A percentile compares a stretch with the other conserved stretches of the same genome.
Evolutionary conservation across 2,797 vertebrate genomes (phyloP).

Genomic region (Sebastes kiyomatsui): DNA sequence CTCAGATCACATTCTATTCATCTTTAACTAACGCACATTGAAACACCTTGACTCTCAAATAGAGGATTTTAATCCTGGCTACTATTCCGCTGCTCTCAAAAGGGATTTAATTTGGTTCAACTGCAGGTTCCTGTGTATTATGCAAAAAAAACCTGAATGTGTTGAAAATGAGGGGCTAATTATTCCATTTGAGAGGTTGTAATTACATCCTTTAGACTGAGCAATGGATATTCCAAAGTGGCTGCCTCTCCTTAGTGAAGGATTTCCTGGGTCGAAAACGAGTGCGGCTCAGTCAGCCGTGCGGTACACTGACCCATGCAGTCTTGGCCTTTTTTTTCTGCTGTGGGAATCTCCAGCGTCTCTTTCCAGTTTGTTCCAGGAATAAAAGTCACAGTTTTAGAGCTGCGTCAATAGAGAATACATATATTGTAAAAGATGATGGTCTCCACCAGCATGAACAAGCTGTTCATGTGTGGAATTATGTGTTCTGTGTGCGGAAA

Average conservation of each 20-base stretch:
- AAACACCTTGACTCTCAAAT: constrained; percentile 53
- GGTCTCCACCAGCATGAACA: background rate
- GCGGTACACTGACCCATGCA: constrained; percentile 45
- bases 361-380: constrained; percentile 13
- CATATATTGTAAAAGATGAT: constrained; percentile 11
- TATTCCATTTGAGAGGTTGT: constrained; percentile 77
- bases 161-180: constrained; percentile 72
- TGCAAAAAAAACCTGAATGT: constrained; percentile 61
- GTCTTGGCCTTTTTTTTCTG: constrained; percentile 41
- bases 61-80: constrained; percentile 56
- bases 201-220: constrained; percentile 75
- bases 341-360: constrained; percentile 44
- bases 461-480: constrained; percentile 56
- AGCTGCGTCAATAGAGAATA: constrained; percentile 4
- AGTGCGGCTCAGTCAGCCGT: constrained; percentile 43
- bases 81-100: constrained; percentile 53
- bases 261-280: constrained; percentile 61
- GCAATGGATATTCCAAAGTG: constrained; percentile 69
- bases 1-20: constrained; percentile 40
- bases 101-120: constrained; percentile 73
- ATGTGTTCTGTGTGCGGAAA: constrained; percentile 31
- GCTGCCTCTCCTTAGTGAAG: constrained; percentile 52
- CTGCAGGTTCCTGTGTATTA: constrained; percentile 68
- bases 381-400: constrained; percentile 18
- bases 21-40: constrained; percentile 43